These are phyloP conservation scores for Willisornis vidua DNA, from an alignment of 2,113 vertebrate species.

Conservation along the genomic window DNA sequence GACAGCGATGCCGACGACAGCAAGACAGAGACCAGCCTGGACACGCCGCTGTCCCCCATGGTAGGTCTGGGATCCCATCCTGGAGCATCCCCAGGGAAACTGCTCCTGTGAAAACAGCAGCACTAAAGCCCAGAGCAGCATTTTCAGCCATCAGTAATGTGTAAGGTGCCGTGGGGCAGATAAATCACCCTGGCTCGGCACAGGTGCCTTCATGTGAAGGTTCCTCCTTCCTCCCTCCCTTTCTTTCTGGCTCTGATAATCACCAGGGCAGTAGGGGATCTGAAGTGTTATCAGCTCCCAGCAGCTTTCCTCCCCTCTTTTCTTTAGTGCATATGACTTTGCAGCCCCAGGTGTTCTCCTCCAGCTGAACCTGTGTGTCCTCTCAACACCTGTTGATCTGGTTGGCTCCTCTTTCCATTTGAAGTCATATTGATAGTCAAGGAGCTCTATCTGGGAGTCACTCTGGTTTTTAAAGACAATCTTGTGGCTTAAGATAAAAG, in stretches of 20 bases:
- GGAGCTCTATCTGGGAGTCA: not conserved
- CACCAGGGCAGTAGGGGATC: not conserved
- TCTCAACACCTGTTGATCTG: not conserved
- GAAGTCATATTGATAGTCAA: not conserved
- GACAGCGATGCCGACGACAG: slow-evolving; percentile 98
- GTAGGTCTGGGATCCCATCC: slow-evolving; percentile 64
- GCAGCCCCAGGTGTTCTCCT: not conserved
- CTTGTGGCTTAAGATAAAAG: not conserved
- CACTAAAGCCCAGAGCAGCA: not conserved
- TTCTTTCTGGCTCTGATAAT: not conserved
- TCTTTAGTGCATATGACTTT: not conserved
- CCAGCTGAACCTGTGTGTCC: not conserved
- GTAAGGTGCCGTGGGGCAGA: not conserved
- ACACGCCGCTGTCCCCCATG: slow-evolving; percentile 95
- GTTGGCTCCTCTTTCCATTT: not conserved
- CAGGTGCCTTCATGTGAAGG: not conserved
- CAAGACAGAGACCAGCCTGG: slow-evolving; percentile 97
- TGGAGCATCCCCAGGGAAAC: not conserved
- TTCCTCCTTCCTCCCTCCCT: not conserved
- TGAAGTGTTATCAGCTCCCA: not conserved
- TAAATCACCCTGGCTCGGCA: not conserved
- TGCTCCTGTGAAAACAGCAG: fast-evolving
- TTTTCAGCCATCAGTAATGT: fast-evolving
- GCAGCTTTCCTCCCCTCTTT: not conserved
- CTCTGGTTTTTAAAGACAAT: not conserved